Evolutionary conservation across 2,113 vertebrate species (phyloP).

Genomic region (Odontesthes bonariensis): DNA sequence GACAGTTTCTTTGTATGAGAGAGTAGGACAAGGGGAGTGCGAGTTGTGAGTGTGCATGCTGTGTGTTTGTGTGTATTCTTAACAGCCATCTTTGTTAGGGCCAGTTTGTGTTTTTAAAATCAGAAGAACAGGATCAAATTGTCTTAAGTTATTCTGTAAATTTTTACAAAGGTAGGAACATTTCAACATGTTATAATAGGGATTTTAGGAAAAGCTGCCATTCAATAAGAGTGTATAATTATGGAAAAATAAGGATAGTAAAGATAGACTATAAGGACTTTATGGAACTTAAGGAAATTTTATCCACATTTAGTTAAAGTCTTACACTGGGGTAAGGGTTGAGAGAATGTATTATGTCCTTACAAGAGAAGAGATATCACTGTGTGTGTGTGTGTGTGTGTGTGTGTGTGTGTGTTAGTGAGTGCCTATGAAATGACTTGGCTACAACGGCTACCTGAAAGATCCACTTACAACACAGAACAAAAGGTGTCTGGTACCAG

Average conservation of each 20-base stretch:
- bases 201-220: neutral
- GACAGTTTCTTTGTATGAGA: constrained; percentile 22
- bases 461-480: constrained; percentile 87
- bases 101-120: neutral
- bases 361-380: constrained; percentile 12
- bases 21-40: neutral
- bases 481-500: constrained; percentile 69
- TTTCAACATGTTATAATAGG: too few species aligned
- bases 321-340: too few species aligned
- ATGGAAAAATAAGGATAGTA: too few species aligned
- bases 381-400: constrained; percentile 17
- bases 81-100: neutral
- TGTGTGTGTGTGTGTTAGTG: constrained; percentile 24
- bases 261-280: too few species aligned
- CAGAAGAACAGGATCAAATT: neutral
- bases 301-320: too few species aligned
- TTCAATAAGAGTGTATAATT: too few species aligned
- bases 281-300: too few species aligned
- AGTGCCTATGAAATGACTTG: constrained; percentile 42
- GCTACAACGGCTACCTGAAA: constrained; percentile 70
- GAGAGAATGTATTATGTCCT: neutral
- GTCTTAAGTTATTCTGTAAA: neutral
- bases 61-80: neutral
- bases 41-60: neutral
- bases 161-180: neutral